phyloP scores from a whole-genome alignment of 2,113 vertebrate species.

The Corapipo altera region DNA sequence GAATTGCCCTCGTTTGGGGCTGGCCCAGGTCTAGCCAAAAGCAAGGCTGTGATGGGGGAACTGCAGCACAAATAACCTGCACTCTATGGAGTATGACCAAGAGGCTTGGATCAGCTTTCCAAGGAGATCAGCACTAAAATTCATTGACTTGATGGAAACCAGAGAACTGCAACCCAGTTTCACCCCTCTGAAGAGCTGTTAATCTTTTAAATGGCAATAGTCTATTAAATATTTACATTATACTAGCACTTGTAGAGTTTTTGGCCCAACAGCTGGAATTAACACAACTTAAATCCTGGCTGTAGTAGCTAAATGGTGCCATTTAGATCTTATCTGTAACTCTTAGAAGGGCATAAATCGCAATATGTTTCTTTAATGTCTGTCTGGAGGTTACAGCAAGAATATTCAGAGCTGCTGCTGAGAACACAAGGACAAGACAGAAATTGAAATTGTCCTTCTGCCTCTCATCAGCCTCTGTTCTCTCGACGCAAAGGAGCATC shows the following conservation, averaged over 20 bases:
- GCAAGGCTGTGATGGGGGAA: not conserved
- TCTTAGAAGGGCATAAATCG: slow-evolving; percentile 26
- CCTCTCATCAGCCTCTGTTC: not conserved
- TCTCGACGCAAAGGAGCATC: not conserved
- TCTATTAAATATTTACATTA: slow-evolving; percentile 69
- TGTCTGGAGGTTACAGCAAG: not conserved
- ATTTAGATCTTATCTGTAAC: slow-evolving; percentile 54
- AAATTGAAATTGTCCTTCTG: slow-evolving; percentile 35
- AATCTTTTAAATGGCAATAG: slow-evolving; percentile 63
- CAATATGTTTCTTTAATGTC: slow-evolving; percentile 12
- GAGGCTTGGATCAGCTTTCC: not conserved
- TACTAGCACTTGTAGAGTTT: slow-evolving; percentile 17
- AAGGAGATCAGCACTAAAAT: not conserved
- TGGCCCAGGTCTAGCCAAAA: not conserved
- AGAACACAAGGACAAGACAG: not conserved
- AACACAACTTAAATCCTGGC: slow-evolving; percentile 1
- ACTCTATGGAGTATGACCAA: not conserved
- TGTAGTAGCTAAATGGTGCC: slow-evolving; percentile 37
- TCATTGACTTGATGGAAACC: slow-evolving; percentile 23
- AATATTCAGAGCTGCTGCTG: not conserved
- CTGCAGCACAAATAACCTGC: not conserved
- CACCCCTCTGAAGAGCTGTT: slow-evolving; percentile 10
- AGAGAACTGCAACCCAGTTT: not conserved
- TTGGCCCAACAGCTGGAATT: slow-evolving; percentile 11
- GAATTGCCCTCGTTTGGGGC: not conserved